Evolutionary conservation across 2,888 invertebrate species (phyloP).

Genomic region (Synanthedon formicaeformis): DNA sequence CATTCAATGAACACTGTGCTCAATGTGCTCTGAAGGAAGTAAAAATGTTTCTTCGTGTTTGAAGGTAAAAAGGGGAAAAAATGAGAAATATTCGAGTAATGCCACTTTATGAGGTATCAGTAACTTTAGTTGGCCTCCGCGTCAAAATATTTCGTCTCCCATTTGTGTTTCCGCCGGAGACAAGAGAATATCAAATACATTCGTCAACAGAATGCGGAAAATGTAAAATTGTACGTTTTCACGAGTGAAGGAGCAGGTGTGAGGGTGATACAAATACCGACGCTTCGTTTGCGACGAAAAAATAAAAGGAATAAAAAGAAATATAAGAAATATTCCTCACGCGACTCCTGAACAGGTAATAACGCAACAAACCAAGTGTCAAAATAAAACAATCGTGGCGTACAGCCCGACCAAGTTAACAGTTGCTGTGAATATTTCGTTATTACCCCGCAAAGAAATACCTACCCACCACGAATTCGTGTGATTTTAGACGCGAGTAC

Average conservation of each 20-base stretch:
- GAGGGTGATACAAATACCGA: constrained; percentile 24
- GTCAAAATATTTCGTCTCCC: constrained; percentile 1
- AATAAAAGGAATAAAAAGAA: constrained; percentile 24
- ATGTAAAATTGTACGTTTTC: constrained; percentile 61
- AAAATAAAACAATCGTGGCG: background rate
- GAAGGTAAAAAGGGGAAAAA: background rate
- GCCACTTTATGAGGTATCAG: constrained; percentile 5
- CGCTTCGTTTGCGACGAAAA: constrained; percentile 18
- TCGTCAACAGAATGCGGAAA: constrained; percentile 37
- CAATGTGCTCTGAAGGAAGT: too few relatives aligned
- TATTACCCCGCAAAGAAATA: background rate
- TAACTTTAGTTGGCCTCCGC: background rate
- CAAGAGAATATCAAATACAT: constrained; percentile 41
- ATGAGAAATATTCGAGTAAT: constrained; percentile 5
- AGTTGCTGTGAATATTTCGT: background rate
- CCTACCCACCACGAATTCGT: constrained; percentile 8
- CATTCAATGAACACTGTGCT: too few relatives aligned
- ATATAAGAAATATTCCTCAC: constrained; percentile 26
- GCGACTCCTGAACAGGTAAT: constrained; percentile 6
- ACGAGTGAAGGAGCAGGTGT: constrained; percentile 51
- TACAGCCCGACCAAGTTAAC: background rate
- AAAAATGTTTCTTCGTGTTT: background rate
- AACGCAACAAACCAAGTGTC: background rate
- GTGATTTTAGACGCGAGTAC: constrained; percentile 20
- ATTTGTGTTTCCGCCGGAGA: background rate